phyloP scores from a whole-genome alignment of 2,888 invertebrate genomes.

The Sarcophaga rosellei region DNA sequence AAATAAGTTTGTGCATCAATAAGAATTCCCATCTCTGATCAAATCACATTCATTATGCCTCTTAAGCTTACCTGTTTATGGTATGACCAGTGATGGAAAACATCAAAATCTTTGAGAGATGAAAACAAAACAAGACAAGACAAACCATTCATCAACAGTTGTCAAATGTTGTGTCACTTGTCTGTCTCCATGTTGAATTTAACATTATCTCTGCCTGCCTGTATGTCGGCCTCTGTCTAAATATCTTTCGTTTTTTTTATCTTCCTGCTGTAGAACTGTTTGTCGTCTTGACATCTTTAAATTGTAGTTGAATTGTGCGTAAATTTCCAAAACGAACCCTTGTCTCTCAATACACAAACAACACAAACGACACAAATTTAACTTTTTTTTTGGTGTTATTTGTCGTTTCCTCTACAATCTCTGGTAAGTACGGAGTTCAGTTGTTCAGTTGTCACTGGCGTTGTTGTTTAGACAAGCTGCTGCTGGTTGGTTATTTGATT shows the following conservation, averaged over 20 bases:
- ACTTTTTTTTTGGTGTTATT: no score
- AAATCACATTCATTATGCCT: no score
- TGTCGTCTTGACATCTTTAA: constrained; percentile 36
- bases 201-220: constrained; percentile 16
- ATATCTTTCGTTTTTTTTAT: constrained; percentile 44
- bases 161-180: constrained; percentile 61
- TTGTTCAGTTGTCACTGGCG: not conserved
- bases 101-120: constrained; percentile 3
- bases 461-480: constrained; percentile 35
- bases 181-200: constrained; percentile 32
- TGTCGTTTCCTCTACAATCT: constrained; percentile 20
- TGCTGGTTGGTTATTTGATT: not conserved
- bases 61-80: not conserved
- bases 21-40: no score
- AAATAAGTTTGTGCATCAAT: not conserved
- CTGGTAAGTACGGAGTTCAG: not conserved
- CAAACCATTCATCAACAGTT: constrained; percentile 63
- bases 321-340: constrained; percentile 43
- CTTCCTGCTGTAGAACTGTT: constrained; percentile 27
- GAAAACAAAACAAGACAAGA: not conserved
- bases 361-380: no score
- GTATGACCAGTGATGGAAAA: constrained; percentile 3
- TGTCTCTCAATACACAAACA: constrained; percentile 40
- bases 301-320: constrained; percentile 45
- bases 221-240: constrained; percentile 51